Evolutionary conservation across 1,140 invertebrate genomes (phyloP), one percentile per base, ranked within the genome.

Genomic region (Mamestra configurata): DNA sequence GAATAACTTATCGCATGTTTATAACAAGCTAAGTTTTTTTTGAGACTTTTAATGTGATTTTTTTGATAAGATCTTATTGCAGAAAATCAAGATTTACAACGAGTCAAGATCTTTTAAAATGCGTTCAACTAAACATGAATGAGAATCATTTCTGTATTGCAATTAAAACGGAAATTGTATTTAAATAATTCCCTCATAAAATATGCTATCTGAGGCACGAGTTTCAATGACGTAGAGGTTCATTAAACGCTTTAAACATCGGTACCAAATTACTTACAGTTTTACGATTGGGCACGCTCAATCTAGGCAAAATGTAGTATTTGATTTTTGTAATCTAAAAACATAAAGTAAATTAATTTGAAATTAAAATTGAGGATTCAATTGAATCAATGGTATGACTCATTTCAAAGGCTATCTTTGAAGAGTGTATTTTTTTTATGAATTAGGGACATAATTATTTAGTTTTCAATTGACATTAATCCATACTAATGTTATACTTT

Each of bases 241-340:
- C 24, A 71, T 51, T 51, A 71, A 18, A 18, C 43, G 15, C 7
- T 31, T n/a, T 43, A 71, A 53, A 53, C 11, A 57, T 73, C 49
- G 24, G 13, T 51, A 53, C 13, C 27, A 73, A 73, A 37, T 73
- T 55, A 49, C 66, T 46, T 22, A 70, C 66, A 49, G 37, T 31
- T 71, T 71, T 71, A 53, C 46, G 4, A 53, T 71, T 71, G 6
- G 68, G 10, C 20, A 71, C 46, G 68, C 43, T 71, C 68, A 71
- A 71, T 71, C 68, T 31, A 53, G n/a, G 20, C 10, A 53, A 68
- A 35, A 71, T 71, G 27, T 24, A 22, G 61, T 70, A 71, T 73
- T 73, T 73, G 35, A 57, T 40, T 57, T 73, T 18, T 53, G 6
- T 51, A 61, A 61, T 61, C 31, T 61, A 37, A 15, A 27, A 71